phyloP scores from a whole-genome alignment of 2,113 vertebrate genomes.

The Syngnathus floridae region DNA sequence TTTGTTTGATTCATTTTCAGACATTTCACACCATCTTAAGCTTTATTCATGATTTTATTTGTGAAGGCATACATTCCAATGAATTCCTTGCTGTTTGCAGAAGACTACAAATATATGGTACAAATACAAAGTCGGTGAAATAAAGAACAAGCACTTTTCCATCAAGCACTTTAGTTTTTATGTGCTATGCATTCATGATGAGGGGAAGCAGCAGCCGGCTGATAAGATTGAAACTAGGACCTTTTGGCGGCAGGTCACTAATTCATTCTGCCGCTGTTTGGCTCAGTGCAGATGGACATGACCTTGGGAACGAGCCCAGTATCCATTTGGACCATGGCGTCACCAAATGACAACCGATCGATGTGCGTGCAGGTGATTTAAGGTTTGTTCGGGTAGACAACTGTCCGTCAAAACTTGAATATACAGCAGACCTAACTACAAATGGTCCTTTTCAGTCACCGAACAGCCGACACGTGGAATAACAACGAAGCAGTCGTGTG shows the following conservation, averaged over 20 bases:
- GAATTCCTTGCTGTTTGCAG: neutral
- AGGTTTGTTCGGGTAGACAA: neutral
- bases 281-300: neutral
- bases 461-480: neutral
- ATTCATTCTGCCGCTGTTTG: constrained; percentile 7
- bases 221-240: constrained; percentile 17
- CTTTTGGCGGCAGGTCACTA: constrained; percentile 7
- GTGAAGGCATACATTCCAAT: neutral
- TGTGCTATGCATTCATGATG: neutral
- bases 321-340: neutral
- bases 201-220: neutral
- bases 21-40: neutral
- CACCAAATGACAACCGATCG: neutral
- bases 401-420: neutral
- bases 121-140: neutral
- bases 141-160: neutral
- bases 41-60: neutral
- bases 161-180: neutral
- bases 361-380: neutral
- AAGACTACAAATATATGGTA: neutral
- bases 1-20: neutral
- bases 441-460: neutral
- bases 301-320: neutral
- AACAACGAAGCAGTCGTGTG: neutral
- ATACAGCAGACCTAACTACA: neutral